Base-by-base conservation (phyloP, 2,113 vertebrate genomes). In the Prionailurus bengalensis region DNA sequence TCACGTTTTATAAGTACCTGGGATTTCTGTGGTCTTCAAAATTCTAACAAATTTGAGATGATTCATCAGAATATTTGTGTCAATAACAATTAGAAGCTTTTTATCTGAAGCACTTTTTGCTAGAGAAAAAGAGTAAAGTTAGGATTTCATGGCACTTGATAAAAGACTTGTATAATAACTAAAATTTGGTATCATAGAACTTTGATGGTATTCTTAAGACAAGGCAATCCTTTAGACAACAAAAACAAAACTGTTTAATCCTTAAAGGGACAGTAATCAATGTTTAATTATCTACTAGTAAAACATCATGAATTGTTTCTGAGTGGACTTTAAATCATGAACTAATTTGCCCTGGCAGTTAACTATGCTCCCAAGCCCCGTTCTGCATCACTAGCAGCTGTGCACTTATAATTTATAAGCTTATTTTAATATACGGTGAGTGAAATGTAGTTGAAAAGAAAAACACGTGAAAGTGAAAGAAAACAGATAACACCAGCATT, bases 51-150 rank as follows among this genome's bases (percentile, higher is more conserved):
- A 99, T 81, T 99, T 99, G 95, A 99, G 98, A 97, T 99, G 99
- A 98, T 99, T 99, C 95, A 99, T 99, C 95, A 99, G 99, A 98
- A 99, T 98, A 98, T 99, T 99, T 95, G 99, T 99, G 97, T 99
- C 99, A 96, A 99, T 98, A 94, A 99, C 99, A 90, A 99, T 98
- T 48, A 99, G 96, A 0, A 99, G 98, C 73, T 98, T 98, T 97
- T 99, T 98, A 85, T 99, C 99, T 93, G 97, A 98, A 90, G 97
- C 65, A 65, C 98, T 98, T 98, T 98, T 98, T 98, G 96, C 97
- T 99, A 93, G 5, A 97, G 51, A 81, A 97, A 80, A 48, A 95
- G 45, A 42, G 2, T 4, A 96, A 36, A 95, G 45, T 83, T n/a
- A 94, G 31, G 27, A 97, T 93, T 95, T 86, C 58, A 97, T 31